phyloP scores from a whole-genome alignment of 2,797 vertebrate genomes.

The Chrosomus eos region DNA sequence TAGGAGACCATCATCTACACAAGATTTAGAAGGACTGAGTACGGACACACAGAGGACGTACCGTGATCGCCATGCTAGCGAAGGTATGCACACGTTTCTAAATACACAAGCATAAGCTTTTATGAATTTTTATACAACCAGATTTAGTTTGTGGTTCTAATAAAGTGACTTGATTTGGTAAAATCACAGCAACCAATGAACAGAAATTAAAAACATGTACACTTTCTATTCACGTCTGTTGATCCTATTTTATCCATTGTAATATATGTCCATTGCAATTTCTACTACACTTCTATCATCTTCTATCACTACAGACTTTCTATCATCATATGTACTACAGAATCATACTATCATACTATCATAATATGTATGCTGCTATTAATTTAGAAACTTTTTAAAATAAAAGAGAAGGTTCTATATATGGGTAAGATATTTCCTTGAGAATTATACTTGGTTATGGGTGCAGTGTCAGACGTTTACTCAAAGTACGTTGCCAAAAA shows the following conservation, averaged over 20 bases:
- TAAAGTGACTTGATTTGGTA: not conserved
- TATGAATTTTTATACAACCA: not conserved
- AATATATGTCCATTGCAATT: not conserved
- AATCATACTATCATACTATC: not conserved
- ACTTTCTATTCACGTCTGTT: not conserved
- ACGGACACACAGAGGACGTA: constrained; percentile 83
- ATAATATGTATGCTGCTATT: not conserved
- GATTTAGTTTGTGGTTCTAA: not conserved
- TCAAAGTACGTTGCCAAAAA: not conserved
- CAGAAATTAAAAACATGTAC: not conserved
- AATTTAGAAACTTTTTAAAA: not conserved
- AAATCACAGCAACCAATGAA: not conserved
- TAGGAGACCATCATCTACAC: constrained; percentile 92
- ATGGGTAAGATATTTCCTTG: not conserved
- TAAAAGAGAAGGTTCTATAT: not conserved
- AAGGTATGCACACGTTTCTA: constrained; percentile 82
- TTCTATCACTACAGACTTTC: too few species aligned
- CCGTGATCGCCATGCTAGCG: constrained; percentile 93
- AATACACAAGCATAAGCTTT: not conserved
- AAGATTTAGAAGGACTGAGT: constrained; percentile 90
- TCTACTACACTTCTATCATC: not conserved
- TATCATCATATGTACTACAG: too few species aligned
- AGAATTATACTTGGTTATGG: not conserved
- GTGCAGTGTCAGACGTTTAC: not conserved
- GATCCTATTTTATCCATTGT: not conserved